These are phyloP conservation scores for Scaptomyza graminum DNA, from an alignment of 1,140 invertebrate species.

Conservation along the genomic window DNA sequence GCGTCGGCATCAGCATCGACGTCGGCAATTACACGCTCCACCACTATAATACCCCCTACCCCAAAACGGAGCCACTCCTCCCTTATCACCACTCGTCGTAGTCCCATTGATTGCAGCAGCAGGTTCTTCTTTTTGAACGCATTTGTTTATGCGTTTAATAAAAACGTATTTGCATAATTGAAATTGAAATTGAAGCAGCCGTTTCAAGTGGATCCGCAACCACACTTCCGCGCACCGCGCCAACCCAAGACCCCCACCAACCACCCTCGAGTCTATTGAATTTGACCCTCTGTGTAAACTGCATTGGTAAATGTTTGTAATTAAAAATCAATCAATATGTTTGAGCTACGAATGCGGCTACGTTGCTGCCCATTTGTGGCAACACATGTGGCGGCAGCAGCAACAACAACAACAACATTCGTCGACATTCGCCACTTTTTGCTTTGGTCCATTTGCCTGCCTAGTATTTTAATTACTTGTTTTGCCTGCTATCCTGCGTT, in stretches of 20 bases:
- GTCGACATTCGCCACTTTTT: constrained; percentile 1
- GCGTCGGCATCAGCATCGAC: constrained; percentile 45
- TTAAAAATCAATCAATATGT: constrained; percentile 81
- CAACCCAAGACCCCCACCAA: not conserved
- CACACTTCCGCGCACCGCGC: not conserved
- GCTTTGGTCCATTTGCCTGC: constrained; percentile 65
- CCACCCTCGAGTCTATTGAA: not conserved
- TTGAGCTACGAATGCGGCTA: constrained; percentile 46
- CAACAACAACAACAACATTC: constrained; percentile 18
- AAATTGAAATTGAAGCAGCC: constrained; percentile 77
- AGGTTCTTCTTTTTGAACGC: constrained; percentile 32
- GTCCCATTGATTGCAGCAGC: constrained; percentile 34
- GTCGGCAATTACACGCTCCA: constrained; percentile 57
- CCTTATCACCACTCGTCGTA: not conserved
- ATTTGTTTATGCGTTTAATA: constrained; percentile 79
- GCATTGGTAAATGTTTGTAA: constrained; percentile 74
- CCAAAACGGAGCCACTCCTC: no score
- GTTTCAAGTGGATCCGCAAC: constrained; percentile 19
- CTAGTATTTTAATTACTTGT: constrained; percentile 81
- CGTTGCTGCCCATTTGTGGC: constrained; percentile 61
- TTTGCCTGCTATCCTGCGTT: constrained; percentile 25
- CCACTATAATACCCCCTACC: constrained; percentile 28
- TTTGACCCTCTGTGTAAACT: constrained; percentile 37
- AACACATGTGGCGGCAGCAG: constrained; percentile 62
- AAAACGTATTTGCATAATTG: constrained; percentile 74